Conservation (phyloP, 2,113 vertebrate species). For the Riparia riparia region DNA sequence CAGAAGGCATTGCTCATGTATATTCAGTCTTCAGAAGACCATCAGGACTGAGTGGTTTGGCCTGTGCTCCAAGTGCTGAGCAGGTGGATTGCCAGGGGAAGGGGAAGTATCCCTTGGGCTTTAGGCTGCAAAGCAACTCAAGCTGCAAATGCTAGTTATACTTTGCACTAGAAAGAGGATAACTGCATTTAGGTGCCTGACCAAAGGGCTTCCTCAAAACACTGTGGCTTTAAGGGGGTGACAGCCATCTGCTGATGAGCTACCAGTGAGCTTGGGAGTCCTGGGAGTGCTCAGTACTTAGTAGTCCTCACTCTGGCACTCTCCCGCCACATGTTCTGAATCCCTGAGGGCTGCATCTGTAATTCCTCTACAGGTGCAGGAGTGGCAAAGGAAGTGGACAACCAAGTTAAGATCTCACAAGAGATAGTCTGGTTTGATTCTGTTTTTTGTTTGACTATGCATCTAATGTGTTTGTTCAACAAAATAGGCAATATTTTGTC, state of each 20-base stretch:
- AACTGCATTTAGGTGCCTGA: background rate
- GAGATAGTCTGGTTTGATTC: background rate
- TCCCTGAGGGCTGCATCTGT: background rate
- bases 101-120: background rate
- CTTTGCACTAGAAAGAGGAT: background rate
- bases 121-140: background rate
- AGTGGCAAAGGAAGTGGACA: background rate
- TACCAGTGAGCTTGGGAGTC: background rate
- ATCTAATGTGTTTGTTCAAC: background rate
- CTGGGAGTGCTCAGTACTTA: background rate
- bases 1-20: background rate
- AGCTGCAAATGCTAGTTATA: background rate
- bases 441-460: background rate
- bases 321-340: background rate
- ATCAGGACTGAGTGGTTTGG: background rate
- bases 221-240: background rate
- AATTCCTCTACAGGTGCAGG: background rate
- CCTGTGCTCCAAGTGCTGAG: background rate
- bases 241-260: background rate
- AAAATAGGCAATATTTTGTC: background rate
- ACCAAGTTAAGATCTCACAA: background rate
- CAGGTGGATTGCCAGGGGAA: background rate
- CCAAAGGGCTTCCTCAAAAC: background rate
- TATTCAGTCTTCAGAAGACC: background rate
- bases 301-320: fast-evolving